Conservation (phyloP, 2,888 invertebrate genomes). For the Elmis aenea region DNA sequence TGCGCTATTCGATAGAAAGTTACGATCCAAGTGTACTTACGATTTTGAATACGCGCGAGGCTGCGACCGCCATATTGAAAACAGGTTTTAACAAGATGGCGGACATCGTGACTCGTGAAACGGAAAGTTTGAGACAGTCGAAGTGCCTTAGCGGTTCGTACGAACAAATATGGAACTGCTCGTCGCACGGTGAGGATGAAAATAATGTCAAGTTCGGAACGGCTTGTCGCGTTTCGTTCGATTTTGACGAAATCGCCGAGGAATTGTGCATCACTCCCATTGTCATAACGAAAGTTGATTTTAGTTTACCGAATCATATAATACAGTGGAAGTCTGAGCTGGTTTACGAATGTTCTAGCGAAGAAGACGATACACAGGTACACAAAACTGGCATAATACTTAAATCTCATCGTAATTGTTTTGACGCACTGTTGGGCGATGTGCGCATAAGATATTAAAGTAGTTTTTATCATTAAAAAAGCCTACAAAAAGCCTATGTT, state of each 20-base stretch:
- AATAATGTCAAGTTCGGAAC: conserved; percentile 29
- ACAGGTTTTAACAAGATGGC: background rate
- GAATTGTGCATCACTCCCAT: conserved; percentile 25
- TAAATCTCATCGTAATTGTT: too few relatives aligned
- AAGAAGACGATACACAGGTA: conserved; percentile 49
- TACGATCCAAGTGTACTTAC: conserved; percentile 34
- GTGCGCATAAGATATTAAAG: background rate
- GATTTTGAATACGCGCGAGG: background rate
- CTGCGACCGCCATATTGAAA: background rate
- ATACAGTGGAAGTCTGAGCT: conserved; percentile 53
- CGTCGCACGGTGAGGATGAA: conserved; percentile 6
- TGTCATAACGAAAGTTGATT: conserved; percentile 47
- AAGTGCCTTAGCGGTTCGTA: conserved; percentile 18
- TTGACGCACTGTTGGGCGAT: too few relatives aligned
- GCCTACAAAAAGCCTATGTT: too few relatives aligned
- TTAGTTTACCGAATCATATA: conserved; percentile 50
- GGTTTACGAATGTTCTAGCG: conserved; percentile 50
- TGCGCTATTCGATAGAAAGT: conserved; percentile 35
- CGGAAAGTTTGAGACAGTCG: conserved; percentile 4
- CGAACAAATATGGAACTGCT: conserved; percentile 32
- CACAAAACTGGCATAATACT: too few relatives aligned
- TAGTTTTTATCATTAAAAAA: background rate
- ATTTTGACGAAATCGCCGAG: conserved; percentile 31
- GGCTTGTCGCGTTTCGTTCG: conserved; percentile 31
- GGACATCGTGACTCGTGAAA: conserved; percentile 3